These are phyloP conservation scores for Hirtodrosophila trivittata DNA, from an alignment of 2,888 invertebrate species.

Conservation along the genomic window DNA sequence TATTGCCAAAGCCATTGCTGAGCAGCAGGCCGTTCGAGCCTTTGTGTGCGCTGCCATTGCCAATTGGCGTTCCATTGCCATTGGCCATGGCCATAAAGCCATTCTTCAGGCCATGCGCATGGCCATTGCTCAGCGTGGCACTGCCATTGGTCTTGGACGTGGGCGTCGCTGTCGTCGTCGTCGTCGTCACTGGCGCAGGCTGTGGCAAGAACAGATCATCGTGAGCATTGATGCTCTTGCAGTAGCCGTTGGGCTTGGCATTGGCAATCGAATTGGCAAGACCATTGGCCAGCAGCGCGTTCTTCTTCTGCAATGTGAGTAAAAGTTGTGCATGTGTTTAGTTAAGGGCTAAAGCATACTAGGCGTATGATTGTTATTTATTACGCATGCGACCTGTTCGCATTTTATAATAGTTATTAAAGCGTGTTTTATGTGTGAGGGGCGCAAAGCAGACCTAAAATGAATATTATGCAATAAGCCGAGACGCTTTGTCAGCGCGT, in stretches of 20 bases:
- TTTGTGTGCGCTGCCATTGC: constrained; percentile 73
- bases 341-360: not conserved
- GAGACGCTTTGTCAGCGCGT: constrained; percentile 53
- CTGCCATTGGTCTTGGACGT: constrained; percentile 50
- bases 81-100: constrained; percentile 69
- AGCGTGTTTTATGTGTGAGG: constrained; percentile 5
- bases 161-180: constrained; percentile 29
- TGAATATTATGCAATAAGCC: constrained; percentile 55
- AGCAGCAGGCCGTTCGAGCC: constrained; percentile 67
- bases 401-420: constrained; percentile 3
- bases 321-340: not conserved
- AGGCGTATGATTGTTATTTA: constrained; percentile 29
- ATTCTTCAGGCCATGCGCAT: constrained; percentile 75
- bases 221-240: constrained; percentile 74
- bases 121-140: constrained; percentile 63
- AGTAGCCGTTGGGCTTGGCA: constrained; percentile 68
- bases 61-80: constrained; percentile 54
- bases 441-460: constrained; percentile 23
- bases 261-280: constrained; percentile 36
- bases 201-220: constrained; percentile 68
- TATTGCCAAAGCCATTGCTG: constrained; percentile 70
- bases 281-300: constrained; percentile 61
- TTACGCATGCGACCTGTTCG: constrained; percentile 28
- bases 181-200: constrained; percentile 36
- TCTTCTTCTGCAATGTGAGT: constrained; percentile 55